Evolutionary conservation across 2,888 invertebrate species (phyloP).

Genomic region (Erebia palarica): DNA sequence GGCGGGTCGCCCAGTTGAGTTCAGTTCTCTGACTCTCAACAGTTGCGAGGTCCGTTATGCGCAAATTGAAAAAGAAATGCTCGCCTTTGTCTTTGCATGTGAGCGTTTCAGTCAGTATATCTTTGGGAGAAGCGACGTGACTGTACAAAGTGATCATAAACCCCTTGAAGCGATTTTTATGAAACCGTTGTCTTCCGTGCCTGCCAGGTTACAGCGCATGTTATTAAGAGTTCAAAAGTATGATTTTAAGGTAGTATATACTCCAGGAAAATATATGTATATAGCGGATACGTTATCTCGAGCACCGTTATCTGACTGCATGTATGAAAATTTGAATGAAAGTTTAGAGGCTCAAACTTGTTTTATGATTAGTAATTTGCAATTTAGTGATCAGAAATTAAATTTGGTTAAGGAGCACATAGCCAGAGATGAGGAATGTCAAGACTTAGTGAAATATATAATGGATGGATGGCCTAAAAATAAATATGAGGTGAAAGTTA

Average conservation of each 20-base stretch:
- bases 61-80: conserved; percentile 1
- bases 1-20: not conserved
- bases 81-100: conserved; percentile 2
- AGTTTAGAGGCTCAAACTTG: no score
- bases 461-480: no score
- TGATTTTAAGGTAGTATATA: conserved; percentile 41
- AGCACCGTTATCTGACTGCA: conserved; percentile 37
- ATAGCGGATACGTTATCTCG: conserved; percentile 45
- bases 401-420: no score
- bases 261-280: conserved; percentile 46
- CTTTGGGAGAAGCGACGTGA: not conserved
- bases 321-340: no score
- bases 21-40: not conserved
- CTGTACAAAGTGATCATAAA: conserved; percentile 46
- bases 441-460: no score
- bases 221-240: conserved; percentile 44
- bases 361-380: no score
- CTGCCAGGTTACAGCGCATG: conserved; percentile 45
- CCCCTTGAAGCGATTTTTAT: conserved; percentile 45
- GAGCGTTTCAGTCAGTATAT: conserved; percentile 3
- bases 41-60: not conserved
- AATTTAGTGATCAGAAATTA: no score
- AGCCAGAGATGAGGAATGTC: no score
- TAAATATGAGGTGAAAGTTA: no score
- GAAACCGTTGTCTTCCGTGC: conserved; percentile 40